These are phyloP conservation scores for Charaxes varanes DNA, from an alignment of 1,140 invertebrate genomes.

Conservation along the genomic window DNA sequence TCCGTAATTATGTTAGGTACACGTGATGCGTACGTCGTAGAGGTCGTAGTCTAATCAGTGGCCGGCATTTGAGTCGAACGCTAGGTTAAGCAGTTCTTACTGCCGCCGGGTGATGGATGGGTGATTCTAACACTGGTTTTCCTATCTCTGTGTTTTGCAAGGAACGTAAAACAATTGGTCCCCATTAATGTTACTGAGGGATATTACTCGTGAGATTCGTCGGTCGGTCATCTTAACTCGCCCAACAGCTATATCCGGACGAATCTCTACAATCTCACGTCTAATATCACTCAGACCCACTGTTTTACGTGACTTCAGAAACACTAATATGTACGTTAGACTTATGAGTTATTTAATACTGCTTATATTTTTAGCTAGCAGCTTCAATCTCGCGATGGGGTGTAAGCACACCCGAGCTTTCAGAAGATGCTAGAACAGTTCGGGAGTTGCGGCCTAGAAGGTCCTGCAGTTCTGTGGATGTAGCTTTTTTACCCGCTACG, in stretches of 20 bases:
- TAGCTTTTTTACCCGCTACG: constrained; percentile 53
- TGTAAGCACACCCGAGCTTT: constrained; percentile 42
- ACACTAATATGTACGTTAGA: too few species aligned
- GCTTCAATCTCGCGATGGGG: constrained; percentile 55
- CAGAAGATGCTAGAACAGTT: constrained; percentile 44
- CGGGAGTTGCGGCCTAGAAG: constrained; percentile 48
- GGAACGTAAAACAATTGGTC: neutral
- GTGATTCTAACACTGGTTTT: too few species aligned
- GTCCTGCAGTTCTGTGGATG: constrained; percentile 50
- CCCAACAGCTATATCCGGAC: too few species aligned
- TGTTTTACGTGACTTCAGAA: too few species aligned
- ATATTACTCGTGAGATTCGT: neutral
- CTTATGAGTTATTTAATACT: too few species aligned
- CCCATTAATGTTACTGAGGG: neutral
- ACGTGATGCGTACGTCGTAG: constrained; percentile 1
- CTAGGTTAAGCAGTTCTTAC: too few species aligned
- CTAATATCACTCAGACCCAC: too few species aligned
- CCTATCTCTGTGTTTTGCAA: too few species aligned
- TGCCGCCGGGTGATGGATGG: too few species aligned
- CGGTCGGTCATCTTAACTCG: neutral
- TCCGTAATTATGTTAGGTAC: constrained; percentile 2
- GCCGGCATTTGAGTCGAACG: too few species aligned
- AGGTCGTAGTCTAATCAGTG: too few species aligned
- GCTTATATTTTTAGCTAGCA: constrained; percentile 41
- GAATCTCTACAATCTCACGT: too few species aligned